Evolutionary conservation across 2,113 vertebrate genomes (phyloP).

Genomic region (Entomyzon cyanotis): DNA sequence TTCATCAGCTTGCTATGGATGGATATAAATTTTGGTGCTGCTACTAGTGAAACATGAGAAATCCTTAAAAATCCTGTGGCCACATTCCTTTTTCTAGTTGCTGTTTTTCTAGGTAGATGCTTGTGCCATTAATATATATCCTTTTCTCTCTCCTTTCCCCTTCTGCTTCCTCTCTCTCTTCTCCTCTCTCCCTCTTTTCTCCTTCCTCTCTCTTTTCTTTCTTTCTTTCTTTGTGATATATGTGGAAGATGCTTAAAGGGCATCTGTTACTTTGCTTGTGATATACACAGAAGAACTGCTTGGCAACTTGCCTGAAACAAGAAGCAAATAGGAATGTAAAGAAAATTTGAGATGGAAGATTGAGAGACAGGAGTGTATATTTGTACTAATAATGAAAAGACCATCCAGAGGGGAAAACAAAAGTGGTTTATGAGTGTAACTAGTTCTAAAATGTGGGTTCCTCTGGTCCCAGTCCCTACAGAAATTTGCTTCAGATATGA

Average conservation of each 20-base stretch:
- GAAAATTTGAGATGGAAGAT: background rate
- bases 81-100: background rate
- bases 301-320: background rate
- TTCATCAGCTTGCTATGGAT: background rate
- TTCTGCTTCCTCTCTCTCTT: background rate
- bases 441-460: background rate
- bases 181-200: background rate
- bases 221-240: background rate
- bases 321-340: background rate
- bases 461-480: background rate
- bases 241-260: background rate
- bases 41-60: background rate
- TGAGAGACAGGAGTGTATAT: background rate
- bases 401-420: fast-evolving
- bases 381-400: background rate
- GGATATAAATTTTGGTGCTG: background rate
- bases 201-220: background rate
- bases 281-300: background rate
- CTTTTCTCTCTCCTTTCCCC: background rate
- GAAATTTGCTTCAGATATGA: background rate
- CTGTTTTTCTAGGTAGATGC: background rate
- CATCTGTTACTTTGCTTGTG: background rate
- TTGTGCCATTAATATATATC: background rate
- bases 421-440: background rate
- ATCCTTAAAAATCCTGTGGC: background rate